phyloP scores from a whole-genome alignment of 2,797 vertebrate species.

The Clamator glandarius region DNA sequence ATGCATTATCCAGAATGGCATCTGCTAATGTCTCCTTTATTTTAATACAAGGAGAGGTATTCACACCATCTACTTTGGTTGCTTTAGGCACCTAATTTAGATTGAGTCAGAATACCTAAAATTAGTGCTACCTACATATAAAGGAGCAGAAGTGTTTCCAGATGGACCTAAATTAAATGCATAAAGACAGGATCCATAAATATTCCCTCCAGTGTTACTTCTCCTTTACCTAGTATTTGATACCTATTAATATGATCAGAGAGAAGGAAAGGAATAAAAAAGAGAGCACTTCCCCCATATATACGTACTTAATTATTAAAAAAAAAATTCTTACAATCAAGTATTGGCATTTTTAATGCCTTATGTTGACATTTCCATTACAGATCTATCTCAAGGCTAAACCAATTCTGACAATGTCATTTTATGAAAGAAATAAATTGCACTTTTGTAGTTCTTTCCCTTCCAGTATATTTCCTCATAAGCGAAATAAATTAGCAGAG shows the following conservation, averaged over 20 bases:
- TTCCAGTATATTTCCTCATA: constrained; percentile 10
- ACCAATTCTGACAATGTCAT: background rate
- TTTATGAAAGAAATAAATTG: constrained; percentile 13
- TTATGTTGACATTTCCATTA: constrained; percentile 24
- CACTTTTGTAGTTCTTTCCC: constrained; percentile 2
- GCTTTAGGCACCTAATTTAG: background rate
- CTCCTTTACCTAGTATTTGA: background rate
- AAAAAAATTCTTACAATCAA: background rate
- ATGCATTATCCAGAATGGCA: background rate
- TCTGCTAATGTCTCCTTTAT: background rate
- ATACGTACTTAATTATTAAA: background rate
- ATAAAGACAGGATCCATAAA: constrained; percentile 24
- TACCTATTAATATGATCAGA: background rate
- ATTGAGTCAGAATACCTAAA: constrained; percentile 31
- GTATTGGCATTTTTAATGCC: constrained; percentile 22
- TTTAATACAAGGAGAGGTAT: background rate
- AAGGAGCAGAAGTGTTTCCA: constrained; percentile 16
- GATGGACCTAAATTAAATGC: constrained; percentile 25
- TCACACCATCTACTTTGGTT: background rate
- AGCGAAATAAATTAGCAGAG: constrained; percentile 32
- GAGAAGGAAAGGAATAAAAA: background rate
- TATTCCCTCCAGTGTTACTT: constrained; percentile 1
- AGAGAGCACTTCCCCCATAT: background rate
- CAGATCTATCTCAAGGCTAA: background rate
- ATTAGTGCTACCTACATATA: constrained; percentile 14